Conservation (phyloP, 2,113 vertebrate species). For the Phocoena sinus region DNA sequence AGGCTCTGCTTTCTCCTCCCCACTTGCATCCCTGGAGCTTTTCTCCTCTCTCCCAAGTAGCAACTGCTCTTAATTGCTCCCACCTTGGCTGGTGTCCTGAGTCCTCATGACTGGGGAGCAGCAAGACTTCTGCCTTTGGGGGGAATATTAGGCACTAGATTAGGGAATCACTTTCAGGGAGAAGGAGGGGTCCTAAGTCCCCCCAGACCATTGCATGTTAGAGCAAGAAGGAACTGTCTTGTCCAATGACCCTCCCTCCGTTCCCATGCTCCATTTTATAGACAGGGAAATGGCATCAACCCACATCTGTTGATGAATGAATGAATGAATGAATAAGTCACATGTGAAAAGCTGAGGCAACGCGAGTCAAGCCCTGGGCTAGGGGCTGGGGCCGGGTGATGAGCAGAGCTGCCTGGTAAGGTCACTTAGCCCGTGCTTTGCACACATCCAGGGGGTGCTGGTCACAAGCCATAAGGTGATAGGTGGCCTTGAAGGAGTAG, state of each 20-base stretch:
- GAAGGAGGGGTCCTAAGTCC: background rate
- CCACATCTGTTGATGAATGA: background rate
- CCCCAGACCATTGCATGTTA: background rate
- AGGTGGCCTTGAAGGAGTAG: background rate
- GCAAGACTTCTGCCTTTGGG: background rate
- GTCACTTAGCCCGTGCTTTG: background rate
- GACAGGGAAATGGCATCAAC: background rate
- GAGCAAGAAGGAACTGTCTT: background rate
- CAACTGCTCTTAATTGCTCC: background rate
- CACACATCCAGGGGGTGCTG: background rate
- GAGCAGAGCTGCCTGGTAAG: background rate
- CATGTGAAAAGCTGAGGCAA: background rate
- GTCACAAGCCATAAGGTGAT: background rate
- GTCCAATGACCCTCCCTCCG: background rate
- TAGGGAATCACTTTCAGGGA: background rate
- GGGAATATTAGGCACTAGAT: background rate
- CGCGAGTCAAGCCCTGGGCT: rapidly evolving
- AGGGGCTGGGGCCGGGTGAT: background rate
- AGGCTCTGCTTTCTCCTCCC: rapidly evolving
- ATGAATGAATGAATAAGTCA: background rate
- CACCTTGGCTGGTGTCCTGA: background rate
- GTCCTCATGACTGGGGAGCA: background rate
- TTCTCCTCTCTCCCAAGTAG: no score
- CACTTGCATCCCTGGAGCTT: background rate
- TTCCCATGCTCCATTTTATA: background rate